Conservation (phyloP, 2,888 invertebrate species). For the Altica lythri region DNA sequence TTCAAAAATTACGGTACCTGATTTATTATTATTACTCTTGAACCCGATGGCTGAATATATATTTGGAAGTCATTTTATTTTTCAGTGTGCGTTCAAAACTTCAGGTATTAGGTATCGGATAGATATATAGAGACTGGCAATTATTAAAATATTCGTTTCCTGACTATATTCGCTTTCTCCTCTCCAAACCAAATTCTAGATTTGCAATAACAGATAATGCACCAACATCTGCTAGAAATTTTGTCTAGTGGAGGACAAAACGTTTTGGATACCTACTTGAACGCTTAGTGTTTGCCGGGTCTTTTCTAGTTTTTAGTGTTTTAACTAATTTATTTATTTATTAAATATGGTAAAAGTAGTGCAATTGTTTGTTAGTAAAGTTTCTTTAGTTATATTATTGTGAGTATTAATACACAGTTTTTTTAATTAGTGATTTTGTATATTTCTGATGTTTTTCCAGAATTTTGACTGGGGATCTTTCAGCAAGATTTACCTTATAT, state of each 20-base stretch:
- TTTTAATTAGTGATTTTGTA: too few relatives aligned
- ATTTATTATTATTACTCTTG: conserved; percentile 10
- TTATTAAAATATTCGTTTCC: conserved; percentile 17
- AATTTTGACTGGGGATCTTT: conserved; percentile 16
- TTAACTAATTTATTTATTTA: conserved; percentile 5
- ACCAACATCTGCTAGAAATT: conserved; percentile 17
- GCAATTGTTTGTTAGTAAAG: conserved; percentile 7
- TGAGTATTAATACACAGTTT: conserved; percentile 18
- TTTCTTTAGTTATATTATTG: conserved; percentile 21
- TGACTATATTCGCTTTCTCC: conserved; percentile 22
- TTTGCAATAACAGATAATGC: conserved; percentile 16
- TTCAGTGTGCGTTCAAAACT: conserved; percentile 15
- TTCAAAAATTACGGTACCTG: conserved; percentile 25
- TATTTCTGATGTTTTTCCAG: conserved; percentile 20
- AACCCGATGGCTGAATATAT: conserved; percentile 11
- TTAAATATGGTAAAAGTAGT: conserved; percentile 11
- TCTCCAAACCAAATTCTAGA: conserved; percentile 12
- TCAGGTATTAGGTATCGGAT: conserved; percentile 11
- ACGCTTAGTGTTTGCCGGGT: too few relatives aligned
- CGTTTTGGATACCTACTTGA: conserved; percentile 12
- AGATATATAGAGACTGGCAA: too few relatives aligned
- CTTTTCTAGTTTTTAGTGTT: conserved; percentile 5
- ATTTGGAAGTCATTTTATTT: conserved; percentile 15
- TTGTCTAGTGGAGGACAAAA: conserved; percentile 11
- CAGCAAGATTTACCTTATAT: conserved; percentile 10